Conservation (phyloP, 2,888 invertebrate species). For the Brachyopa scutellaris region DNA sequence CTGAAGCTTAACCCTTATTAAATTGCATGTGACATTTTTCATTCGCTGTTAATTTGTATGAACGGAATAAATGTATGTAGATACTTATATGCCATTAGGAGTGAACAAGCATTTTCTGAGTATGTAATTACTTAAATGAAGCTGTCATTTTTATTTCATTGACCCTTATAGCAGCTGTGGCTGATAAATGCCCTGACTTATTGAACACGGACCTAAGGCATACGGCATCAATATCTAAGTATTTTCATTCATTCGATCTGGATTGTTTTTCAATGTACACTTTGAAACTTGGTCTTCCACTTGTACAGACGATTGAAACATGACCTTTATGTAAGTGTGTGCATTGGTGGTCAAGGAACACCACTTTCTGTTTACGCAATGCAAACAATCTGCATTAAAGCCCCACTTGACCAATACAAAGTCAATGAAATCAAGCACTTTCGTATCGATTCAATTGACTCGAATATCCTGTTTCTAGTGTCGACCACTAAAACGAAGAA, state of each 20-base stretch:
- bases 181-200: no score
- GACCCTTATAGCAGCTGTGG: constrained; percentile 18
- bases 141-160: constrained; percentile 37
- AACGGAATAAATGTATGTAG: constrained; percentile 2
- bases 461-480: constrained; percentile 45
- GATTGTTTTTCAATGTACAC: not conserved
- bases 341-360: not conserved
- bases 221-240: not conserved
- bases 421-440: constrained; percentile 53
- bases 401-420: constrained; percentile 43
- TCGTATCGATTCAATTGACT: constrained; percentile 49
- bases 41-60: constrained; percentile 58
- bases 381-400: constrained; percentile 40
- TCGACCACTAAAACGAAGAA: constrained; percentile 1
- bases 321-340: no score
- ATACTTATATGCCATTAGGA: constrained; percentile 41
- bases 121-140: constrained; percentile 40
- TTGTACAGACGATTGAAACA: no score
- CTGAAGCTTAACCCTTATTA: constrained; percentile 63
- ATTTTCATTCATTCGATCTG: not conserved
- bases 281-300: no score
- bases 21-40: constrained; percentile 67
- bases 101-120: constrained; percentile 13
- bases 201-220: no score
- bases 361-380: constrained; percentile 12